Base-by-base conservation (phyloP, 2,113 vertebrate genomes). In the Oostethus manadensis region DNA sequence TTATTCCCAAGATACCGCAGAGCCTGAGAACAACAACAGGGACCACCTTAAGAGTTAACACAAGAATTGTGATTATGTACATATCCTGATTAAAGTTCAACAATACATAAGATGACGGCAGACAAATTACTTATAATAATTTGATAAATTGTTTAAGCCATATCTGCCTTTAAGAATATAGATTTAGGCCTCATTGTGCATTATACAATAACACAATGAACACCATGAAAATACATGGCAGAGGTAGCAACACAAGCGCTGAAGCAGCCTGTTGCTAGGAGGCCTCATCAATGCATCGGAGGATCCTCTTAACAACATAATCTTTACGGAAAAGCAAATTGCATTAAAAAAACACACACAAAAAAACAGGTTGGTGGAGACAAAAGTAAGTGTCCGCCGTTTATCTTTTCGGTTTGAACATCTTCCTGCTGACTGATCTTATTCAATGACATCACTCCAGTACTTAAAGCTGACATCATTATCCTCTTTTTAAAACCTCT, bases 1-100 rank as follows among this genome's bases (percentile, higher is more conserved):
- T 99, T 99, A 84, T 99, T 99, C 43, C 97, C 97, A 44, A 99
- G 93, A 68, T 95, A 99, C 59, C 92, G 92, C 62, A 99, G 77
- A 8, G 97, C 97, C 96, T 98, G 80, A 69, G 61, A 74, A 44
- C 58, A 62, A 35, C 10, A 42, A 14, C 10, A 42, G 38, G 14
- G 13, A 33, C 29, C 38, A 42, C 38, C 38, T 9, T 9, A 38
- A 38, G 10, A 10, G n/a, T 10, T 2, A 20, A 20, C 33, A 40
- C 51, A 38, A 21, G 10, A 20, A 14, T 54, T 35, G 9, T 54
- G 29, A 18, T 20, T 10, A 35, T 18, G 17, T 13, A 42, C 13
- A 42, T 14, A 42, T 14, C 13, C 13, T 14, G 38, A 42, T 42
- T 42, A 38, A 38, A 38, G 35, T 38, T 38, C 9, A 22, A 49